These are phyloP conservation scores for Melanchra persicariae DNA, from an alignment of 2,888 invertebrate species.

Conservation along the genomic window DNA sequence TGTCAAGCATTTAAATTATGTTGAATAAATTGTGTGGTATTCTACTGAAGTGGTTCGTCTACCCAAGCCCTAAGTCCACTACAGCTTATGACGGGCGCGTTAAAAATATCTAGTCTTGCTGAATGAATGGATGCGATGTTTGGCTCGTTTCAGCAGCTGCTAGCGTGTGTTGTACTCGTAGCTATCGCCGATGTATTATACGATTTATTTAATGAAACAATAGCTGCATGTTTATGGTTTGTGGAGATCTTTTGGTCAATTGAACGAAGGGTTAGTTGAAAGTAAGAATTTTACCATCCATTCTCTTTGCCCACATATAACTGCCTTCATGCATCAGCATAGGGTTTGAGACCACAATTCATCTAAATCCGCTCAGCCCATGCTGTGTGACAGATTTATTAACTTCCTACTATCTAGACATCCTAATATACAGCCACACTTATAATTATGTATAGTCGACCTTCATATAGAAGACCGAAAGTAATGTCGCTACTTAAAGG, in stretches of 20 bases:
- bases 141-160: slow-evolving; percentile 57
- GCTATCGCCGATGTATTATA: slow-evolving; percentile 17
- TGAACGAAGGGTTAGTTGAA: not conserved
- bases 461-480: no score
- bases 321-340: no score
- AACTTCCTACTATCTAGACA: no score
- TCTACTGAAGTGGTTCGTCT: slow-evolving; percentile 21
- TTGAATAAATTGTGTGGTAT: not conserved
- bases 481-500: no score
- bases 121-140: slow-evolving; percentile 70
- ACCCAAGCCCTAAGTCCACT: slow-evolving; percentile 28
- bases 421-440: no score
- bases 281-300: no score
- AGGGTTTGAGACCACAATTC: no score
- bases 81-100: slow-evolving; percentile 55
- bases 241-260: not conserved
- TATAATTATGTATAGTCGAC: no score
- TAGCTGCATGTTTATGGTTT: not conserved
- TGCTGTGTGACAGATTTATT: no score
- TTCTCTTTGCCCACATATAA: not conserved
- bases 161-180: slow-evolving; percentile 10
- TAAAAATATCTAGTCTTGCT: slow-evolving; percentile 67
- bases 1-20: no score
- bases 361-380: no score
- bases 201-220: slow-evolving; percentile 2